phyloP scores from a whole-genome alignment of 1,140 invertebrate genomes.

The Brachionus rubens region DNA sequence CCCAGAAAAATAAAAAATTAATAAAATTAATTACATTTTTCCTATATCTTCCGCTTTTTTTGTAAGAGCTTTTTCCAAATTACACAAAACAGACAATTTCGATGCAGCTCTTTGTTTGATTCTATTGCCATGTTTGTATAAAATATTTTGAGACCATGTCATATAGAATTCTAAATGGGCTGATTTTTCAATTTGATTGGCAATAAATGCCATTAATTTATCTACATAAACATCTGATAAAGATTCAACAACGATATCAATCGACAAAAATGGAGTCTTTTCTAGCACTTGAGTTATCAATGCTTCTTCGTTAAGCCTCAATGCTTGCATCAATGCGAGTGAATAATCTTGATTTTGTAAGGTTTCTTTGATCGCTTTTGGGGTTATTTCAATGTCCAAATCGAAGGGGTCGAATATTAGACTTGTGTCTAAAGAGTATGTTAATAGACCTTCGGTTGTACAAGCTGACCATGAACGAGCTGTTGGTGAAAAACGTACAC shows the following conservation, averaged over 20 bases:
- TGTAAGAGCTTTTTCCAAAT: constrained; percentile 75
- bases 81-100: constrained; percentile 67
- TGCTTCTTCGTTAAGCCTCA: constrained; percentile 78
- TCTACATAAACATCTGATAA: constrained; percentile 74
- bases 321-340: constrained; percentile 74
- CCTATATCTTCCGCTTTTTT: constrained; percentile 75
- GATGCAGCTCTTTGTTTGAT: constrained; percentile 61
- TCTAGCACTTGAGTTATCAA: constrained; percentile 81
- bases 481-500: constrained; percentile 84
- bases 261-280: constrained; percentile 67
- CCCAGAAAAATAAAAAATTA: too few relatives aligned
- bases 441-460: constrained; percentile 85
- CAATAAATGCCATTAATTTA: constrained; percentile 70
- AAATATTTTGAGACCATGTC: constrained; percentile 70
- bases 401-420: constrained; percentile 80
- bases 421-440: constrained; percentile 79
- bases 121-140: constrained; percentile 66
- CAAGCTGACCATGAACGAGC: constrained; percentile 84
- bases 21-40: constrained; percentile 76
- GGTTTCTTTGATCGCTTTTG: constrained; percentile 63
- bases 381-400: constrained; percentile 76
- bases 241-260: constrained; percentile 69
- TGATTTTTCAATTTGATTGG: constrained; percentile 70
- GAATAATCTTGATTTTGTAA: constrained; percentile 68
- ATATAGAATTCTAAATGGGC: constrained; percentile 83